phyloP scores from a whole-genome alignment of 2,113 vertebrate genomes.

The Zapus hudsonius region DNA sequence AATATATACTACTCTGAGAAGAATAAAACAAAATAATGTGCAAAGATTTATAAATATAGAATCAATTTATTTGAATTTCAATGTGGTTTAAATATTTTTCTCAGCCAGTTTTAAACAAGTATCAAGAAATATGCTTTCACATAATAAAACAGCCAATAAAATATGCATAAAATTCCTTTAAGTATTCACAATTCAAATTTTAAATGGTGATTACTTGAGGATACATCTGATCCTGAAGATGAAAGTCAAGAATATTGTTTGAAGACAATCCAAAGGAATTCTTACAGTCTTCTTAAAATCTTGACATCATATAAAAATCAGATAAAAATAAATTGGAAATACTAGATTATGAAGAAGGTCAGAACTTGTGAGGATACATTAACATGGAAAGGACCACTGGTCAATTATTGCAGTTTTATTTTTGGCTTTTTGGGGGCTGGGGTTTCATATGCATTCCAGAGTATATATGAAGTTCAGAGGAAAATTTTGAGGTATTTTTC shows the following conservation, averaged over 20 bases:
- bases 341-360: neutral
- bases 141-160: conserved; percentile 16
- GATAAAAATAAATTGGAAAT: conserved; percentile 25
- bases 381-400: neutral
- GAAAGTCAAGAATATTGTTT: conserved; percentile 32
- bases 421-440: too few species aligned
- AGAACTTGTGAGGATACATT: neutral
- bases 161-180: conserved; percentile 32
- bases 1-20: neutral
- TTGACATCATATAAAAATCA: conserved; percentile 14
- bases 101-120: conserved; percentile 12
- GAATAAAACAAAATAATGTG: neutral
- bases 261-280: conserved; percentile 28
- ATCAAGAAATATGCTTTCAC: conserved; percentile 23
- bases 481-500: too few species aligned
- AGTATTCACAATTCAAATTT: conserved; percentile 26
- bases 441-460: too few species aligned
- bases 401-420: neutral
- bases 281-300: conserved; percentile 2
- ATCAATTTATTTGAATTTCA: conserved; percentile 7
- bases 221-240: neutral
- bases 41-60: conserved; percentile 40
- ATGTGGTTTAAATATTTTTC: conserved; percentile 17
- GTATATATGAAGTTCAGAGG: too few species aligned
- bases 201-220: neutral